Percentiles rank a stretch among this genome's conserved stretches.
Conservation (phyloP, 2,113 vertebrate species). For the Platysternon megacephalum region DNA sequence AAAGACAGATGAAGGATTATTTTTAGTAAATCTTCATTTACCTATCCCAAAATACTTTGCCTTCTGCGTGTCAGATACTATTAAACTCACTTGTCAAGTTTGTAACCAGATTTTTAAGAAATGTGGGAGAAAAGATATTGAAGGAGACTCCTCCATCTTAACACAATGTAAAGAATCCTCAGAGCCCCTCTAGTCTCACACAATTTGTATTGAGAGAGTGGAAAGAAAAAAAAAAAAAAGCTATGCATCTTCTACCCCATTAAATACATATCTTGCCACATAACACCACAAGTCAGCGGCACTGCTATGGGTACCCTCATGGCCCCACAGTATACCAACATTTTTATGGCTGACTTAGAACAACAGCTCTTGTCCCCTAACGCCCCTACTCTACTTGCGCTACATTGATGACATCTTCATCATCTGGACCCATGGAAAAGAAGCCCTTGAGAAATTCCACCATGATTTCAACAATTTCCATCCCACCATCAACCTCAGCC, state of each 20-base stretch:
- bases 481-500: too few species aligned
- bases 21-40: slow-evolving; percentile 19
- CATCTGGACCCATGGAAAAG: too few species aligned
- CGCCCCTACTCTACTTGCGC: too few species aligned
- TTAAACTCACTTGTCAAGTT: background rate
- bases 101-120: background rate
- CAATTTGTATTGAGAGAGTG: background rate
- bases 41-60: background rate
- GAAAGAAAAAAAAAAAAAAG: background rate
- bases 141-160: background rate
- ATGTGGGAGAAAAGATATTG: background rate
- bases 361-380: too few species aligned
- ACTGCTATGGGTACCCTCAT: too few species aligned
- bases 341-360: too few species aligned
- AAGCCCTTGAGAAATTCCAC: too few species aligned
- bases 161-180: background rate
- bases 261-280: background rate
- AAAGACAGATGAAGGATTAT: background rate
- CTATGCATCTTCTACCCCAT: background rate
- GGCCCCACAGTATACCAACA: too few species aligned
- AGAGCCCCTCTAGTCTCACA: background rate
- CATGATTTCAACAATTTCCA: too few species aligned
- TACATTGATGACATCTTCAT: too few species aligned
- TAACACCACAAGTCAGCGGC: background rate
- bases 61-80: background rate